Base-by-base conservation (phyloP, 2,797 vertebrate species). In the Halcyon chelicuti region DNA sequence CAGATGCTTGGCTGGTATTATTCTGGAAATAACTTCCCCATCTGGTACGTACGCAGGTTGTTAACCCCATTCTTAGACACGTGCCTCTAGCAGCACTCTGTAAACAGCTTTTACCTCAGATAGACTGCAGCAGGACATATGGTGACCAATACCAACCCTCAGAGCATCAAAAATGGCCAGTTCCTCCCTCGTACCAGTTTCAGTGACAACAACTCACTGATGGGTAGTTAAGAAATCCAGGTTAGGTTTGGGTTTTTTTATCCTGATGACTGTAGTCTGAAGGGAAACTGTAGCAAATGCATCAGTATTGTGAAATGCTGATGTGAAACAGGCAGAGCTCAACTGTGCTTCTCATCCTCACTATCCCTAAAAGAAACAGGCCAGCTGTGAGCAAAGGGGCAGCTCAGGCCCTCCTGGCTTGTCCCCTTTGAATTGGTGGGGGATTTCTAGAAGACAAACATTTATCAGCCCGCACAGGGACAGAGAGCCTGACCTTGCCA, bases 81-180 rank as follows among this genome's bases (percentile, higher is more conserved):
- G 28, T 52, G 51, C 39, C 51, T 71, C 15, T 54, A 52, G 19
- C 33, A 81, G 67, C 61, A 44, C 44, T 77, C 40, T 49, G 29
- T 54, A 63, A 83, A 37, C 63, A 79, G 20, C 25, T 67, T 79
- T 52, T 97, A 98, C 98, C 98, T 98, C 97, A 94, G 90, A 99
- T 98, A 75, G 98, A 98, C 13, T 98, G 94, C 28, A 98, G 95
- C 26, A 98, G 98, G 83, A 98, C 39, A 46, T 98, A 57, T 98
- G 98, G 94, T 98, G 98, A 86, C 98, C 91, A 10, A 97, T 96
- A 62, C 98, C 98, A 90, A 98, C 96, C 97, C 98, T 96, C 72
- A 99, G 97, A 12, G 98, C 98, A 87, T 98, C 98, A 92, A 98
- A 99, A 46, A 94, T 79, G 51, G 97, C 96, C 29, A 88, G 97